Evolutionary conservation across 1,140 invertebrate genomes (phyloP).

Genomic region (Drosophila triauraria): DNA sequence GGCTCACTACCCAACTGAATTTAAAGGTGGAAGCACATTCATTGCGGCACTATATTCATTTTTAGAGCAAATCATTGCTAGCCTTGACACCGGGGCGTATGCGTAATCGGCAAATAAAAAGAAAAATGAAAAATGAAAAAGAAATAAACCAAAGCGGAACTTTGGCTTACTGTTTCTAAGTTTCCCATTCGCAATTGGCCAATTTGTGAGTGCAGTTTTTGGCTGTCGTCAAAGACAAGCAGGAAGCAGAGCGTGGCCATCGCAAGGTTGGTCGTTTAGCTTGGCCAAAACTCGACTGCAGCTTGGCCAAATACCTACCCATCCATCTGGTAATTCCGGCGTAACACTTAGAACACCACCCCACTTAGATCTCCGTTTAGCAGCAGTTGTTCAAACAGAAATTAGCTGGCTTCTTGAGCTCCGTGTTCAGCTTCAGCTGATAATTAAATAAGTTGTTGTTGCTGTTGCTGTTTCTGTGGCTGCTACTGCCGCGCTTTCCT

Average conservation of each 20-base stretch:
- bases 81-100: constrained; percentile 68
- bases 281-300: constrained; percentile 1
- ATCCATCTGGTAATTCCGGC: constrained; percentile 22
- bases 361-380: constrained; percentile 55
- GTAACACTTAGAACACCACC: constrained; percentile 20
- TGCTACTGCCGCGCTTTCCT: constrained; percentile 16
- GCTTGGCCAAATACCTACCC: constrained; percentile 7
- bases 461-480: neutral
- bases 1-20: constrained; percentile 7
- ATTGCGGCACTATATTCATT: constrained; percentile 17
- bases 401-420: constrained; percentile 1
- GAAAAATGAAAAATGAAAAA: constrained; percentile 5
- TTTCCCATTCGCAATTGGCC: constrained; percentile 26
- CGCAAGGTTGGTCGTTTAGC: constrained; percentile 55
- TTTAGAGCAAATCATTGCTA: constrained; percentile 51
- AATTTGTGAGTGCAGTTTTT: constrained; percentile 22
- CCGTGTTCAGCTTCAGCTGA: constrained; percentile 44
- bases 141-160: constrained; percentile 24
- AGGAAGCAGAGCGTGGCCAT: constrained; percentile 70
- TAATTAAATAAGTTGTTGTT: constrained; percentile 25
- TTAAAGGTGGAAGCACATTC: constrained; percentile 20
- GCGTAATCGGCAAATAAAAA: constrained; percentile 42
- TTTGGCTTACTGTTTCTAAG: constrained; percentile 2
- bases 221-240: constrained; percentile 62
- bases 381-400: constrained; percentile 55